phyloP scores from a whole-genome alignment of 2,797 vertebrate species.

The Alca torda region DNA sequence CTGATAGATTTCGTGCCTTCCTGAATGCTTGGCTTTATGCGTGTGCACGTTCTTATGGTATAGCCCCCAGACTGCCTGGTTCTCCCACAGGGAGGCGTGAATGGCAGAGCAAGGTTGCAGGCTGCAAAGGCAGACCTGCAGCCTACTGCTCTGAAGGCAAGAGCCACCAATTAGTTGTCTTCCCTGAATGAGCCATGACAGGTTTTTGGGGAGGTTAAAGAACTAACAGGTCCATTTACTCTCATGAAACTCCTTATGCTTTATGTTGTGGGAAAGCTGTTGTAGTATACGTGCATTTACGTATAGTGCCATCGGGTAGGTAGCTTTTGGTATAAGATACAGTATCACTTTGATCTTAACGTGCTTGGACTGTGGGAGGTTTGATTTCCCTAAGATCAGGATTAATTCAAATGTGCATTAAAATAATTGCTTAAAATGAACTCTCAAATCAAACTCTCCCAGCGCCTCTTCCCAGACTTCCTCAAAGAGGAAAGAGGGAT shows the following conservation, averaged over 20 bases:
- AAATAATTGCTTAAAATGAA: not conserved
- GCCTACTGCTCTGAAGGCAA: not conserved
- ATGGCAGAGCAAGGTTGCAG: rapidly evolving
- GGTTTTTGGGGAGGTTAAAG: not conserved
- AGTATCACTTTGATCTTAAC: not conserved
- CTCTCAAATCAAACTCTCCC: not conserved
- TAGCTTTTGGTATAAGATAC: not conserved
- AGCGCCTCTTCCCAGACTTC: not conserved
- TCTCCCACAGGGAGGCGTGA: not conserved
- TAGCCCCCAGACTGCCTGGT: not conserved
- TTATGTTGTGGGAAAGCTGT: not conserved
- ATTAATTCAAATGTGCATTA: not conserved
- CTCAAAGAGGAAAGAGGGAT: not conserved
- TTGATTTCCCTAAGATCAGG: not conserved
- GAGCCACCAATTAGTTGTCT: not conserved
- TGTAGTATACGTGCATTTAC: not conserved
- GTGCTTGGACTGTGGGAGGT: not conserved
- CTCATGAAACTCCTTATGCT: not conserved
- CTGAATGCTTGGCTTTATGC: not conserved
- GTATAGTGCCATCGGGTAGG: not conserved
- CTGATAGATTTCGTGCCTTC: not conserved
- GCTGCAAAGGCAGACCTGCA: not conserved
- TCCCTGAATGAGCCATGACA: not conserved
- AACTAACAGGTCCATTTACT: not conserved
- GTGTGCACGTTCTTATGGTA: not conserved